Conservation (phyloP, 2,797 vertebrate genomes). For the Arctocebus calabarensis region DNA sequence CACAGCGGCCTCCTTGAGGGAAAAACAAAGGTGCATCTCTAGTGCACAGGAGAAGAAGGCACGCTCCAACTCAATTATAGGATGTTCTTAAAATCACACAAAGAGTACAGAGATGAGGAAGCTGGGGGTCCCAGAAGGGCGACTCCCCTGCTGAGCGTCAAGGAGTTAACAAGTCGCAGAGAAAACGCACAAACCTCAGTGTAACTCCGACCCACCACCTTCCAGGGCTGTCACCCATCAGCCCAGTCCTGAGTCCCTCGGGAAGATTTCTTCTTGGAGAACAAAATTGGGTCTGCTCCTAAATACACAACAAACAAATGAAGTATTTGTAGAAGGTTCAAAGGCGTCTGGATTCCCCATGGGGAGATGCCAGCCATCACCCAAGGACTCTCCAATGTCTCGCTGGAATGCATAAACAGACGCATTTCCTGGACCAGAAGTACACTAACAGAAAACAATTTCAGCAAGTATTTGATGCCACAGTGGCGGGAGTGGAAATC, state of each 20-base stretch:
- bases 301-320: background rate
- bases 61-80: background rate
- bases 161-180: background rate
- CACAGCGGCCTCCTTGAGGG: rapidly evolving
- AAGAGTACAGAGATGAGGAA: background rate
- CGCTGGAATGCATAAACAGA: background rate
- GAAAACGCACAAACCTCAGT: rapidly evolving
- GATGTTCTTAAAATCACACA: background rate
- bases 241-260: background rate
- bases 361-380: background rate
- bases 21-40: background rate
- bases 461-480: background rate
- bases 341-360: background rate
- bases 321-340: background rate
- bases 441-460: background rate
- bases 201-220: background rate
- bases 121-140: too few species aligned
- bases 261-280: background rate
- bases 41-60: background rate
- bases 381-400: rapidly evolving
- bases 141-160: too few species aligned
- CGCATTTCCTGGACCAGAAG: background rate
- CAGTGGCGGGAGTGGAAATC: background rate
- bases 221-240: background rate
- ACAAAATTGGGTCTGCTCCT: background rate